Percentiles rank a stretch among this genome's conserved stretches.
Evolutionary conservation across 2,888 invertebrate species (phyloP).

Genomic region (Drosophila anceps): DNA sequence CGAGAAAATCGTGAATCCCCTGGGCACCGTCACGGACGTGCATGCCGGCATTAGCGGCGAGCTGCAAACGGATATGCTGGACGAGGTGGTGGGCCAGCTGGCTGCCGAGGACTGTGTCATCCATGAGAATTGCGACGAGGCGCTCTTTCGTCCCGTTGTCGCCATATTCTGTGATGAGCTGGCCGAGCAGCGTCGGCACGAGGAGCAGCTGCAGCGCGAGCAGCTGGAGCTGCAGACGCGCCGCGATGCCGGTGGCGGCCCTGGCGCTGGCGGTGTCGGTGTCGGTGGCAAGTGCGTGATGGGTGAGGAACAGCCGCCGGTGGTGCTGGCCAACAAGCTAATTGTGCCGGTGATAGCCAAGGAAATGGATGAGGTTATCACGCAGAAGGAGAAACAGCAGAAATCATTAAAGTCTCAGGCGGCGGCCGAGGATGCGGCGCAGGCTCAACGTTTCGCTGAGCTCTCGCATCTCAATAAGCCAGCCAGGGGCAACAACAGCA

Average conservation of each 20-base stretch:
- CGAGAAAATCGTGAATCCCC: conserved; percentile 89
- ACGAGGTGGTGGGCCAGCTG: conserved; percentile 82
- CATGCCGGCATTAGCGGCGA: conserved; percentile 79
- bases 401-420: conserved; percentile 57
- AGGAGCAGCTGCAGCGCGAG: conserved; percentile 50
- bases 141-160: conserved; percentile 89
- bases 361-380: conserved; percentile 80
- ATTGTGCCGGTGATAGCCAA: conserved; percentile 85
- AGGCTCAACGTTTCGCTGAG: conserved; percentile 59
- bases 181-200: conserved; percentile 63
- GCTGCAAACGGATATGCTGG: conserved; percentile 80
- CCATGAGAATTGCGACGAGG: conserved; percentile 89
- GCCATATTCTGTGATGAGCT: conserved; percentile 84
- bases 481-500: not conserved
- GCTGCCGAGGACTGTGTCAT: conserved; percentile 84
- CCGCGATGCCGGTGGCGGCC: not conserved
- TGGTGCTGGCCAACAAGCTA: conserved; percentile 81
- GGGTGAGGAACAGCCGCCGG: conserved; percentile 70
- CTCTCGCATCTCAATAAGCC: conserved; percentile 66
- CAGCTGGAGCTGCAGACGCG: not conserved
- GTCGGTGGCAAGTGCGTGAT: not conserved
- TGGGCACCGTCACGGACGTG: conserved; percentile 89
- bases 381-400: conserved; percentile 73
- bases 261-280: conserved; percentile 3
- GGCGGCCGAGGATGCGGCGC: conserved; percentile 57